Conservation (phyloP, 2,797 vertebrate species). For the Thalassophryne amazonica region DNA sequence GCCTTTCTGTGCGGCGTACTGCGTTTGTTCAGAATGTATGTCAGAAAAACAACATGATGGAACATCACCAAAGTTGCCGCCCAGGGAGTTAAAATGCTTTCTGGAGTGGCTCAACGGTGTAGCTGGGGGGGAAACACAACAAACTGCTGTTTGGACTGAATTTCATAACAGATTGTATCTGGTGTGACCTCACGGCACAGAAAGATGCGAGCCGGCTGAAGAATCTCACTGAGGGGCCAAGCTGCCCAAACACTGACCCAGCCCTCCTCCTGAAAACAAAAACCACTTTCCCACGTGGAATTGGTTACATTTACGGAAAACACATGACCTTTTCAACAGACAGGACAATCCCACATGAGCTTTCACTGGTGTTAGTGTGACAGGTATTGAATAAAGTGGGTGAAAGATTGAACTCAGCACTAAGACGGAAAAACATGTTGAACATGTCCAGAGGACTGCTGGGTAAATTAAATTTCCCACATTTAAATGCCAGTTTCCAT, state of each 20-base stretch:
- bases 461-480: no score
- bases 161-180: constrained; percentile 34
- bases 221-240: constrained; percentile 2
- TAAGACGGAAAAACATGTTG: no score
- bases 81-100: constrained; percentile 28
- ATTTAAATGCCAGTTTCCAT: no score
- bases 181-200: constrained; percentile 36
- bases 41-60: constrained; percentile 32
- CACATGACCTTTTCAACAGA: no score
- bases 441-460: no score
- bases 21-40: constrained; percentile 27
- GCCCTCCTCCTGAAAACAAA: constrained; percentile 30
- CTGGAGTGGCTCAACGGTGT: constrained; percentile 19
- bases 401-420: no score
- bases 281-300: no score
- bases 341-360: no score
- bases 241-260: neutral
- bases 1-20: constrained; percentile 9
- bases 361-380: no score
- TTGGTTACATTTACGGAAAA: no score
- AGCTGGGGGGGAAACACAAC: constrained; percentile 31
- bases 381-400: no score
- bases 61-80: constrained; percentile 19
- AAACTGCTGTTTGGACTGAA: constrained; percentile 55
- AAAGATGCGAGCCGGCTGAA: constrained; percentile 11